Conservation (phyloP, 1,140 invertebrate genomes). For the Sycobia sp. region DNA sequence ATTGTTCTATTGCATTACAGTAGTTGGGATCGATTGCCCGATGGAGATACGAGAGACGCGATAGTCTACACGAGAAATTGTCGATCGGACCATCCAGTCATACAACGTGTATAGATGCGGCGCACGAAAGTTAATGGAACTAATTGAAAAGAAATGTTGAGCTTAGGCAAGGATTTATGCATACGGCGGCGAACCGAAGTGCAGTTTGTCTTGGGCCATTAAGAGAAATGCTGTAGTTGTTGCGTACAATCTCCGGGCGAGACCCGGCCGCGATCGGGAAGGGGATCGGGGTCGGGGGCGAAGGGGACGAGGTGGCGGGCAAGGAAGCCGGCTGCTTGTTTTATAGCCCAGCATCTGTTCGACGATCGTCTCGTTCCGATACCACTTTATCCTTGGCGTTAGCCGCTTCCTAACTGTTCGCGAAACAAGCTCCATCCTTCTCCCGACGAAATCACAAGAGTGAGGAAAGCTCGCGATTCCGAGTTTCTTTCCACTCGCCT, state of each 20-base stretch:
- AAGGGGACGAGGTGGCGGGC: neutral
- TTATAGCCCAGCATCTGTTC: constrained; percentile 63
- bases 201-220: constrained; percentile 64
- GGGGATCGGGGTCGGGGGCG: constrained; percentile 29
- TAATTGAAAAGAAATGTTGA: constrained; percentile 10
- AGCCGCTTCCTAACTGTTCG: constrained; percentile 62
- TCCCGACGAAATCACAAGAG: constrained; percentile 33
- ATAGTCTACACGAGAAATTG: no score
- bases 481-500: constrained; percentile 33
- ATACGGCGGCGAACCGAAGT: constrained; percentile 21
- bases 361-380: constrained; percentile 64
- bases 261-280: neutral
- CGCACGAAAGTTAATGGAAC: neutral
- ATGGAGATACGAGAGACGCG: no score
- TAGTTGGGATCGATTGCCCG: no score
- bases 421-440: constrained; percentile 54
- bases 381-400: constrained; percentile 63
- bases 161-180: neutral
- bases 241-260: constrained; percentile 34
- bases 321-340: constrained; percentile 48
- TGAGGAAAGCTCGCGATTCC: constrained; percentile 35
- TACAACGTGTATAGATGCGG: no score
- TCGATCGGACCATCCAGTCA: no score
- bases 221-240: constrained; percentile 62
- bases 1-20: neutral